Percentiles rank a stretch among this genome's conserved stretches.
Evolutionary conservation across 2,888 invertebrate genomes (phyloP).

Genomic region (Patella pellucida): DNA sequence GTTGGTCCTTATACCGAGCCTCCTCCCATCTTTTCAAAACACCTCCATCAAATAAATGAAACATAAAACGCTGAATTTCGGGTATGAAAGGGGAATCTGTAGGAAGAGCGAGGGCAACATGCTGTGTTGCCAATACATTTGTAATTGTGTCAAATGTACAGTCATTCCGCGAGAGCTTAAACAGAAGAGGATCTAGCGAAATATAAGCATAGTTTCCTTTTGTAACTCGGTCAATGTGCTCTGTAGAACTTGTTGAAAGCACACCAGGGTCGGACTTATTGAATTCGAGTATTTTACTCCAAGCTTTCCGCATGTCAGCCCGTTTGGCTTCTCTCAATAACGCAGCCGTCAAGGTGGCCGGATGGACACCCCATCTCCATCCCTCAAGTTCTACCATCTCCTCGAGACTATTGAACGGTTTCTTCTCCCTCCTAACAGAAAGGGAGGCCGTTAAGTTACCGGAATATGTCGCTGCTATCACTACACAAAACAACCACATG

Average conservation of each 20-base stretch:
- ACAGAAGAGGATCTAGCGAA: neutral
- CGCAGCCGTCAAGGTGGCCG: neutral
- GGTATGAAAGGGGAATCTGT: neutral
- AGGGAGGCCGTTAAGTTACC: neutral
- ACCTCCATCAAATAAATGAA: neutral
- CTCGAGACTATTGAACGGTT: neutral
- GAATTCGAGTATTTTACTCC: neutral
- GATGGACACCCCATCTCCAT: neutral
- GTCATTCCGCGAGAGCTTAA: neutral
- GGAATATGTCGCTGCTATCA: neutral
- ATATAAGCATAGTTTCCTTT: neutral
- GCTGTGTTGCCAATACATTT: neutral
- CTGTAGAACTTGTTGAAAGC: neutral
- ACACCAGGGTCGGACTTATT: neutral
- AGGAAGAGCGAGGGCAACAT: neutral
- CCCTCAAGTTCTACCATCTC: neutral
- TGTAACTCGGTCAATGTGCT: neutral
- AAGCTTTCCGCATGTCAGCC: neutral
- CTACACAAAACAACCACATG: neutral
- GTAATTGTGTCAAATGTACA: slow-evolving; percentile 2
- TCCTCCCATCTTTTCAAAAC: neutral
- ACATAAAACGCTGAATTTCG: neutral
- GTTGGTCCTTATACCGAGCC: neutral
- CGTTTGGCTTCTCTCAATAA: neutral
- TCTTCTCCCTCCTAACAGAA: neutral